A percentile compares a stretch with the other conserved stretches of the same genome.
Evolutionary conservation across 2,888 invertebrate species (phyloP).

Genomic region (Drosophila maculinotata): DNA sequence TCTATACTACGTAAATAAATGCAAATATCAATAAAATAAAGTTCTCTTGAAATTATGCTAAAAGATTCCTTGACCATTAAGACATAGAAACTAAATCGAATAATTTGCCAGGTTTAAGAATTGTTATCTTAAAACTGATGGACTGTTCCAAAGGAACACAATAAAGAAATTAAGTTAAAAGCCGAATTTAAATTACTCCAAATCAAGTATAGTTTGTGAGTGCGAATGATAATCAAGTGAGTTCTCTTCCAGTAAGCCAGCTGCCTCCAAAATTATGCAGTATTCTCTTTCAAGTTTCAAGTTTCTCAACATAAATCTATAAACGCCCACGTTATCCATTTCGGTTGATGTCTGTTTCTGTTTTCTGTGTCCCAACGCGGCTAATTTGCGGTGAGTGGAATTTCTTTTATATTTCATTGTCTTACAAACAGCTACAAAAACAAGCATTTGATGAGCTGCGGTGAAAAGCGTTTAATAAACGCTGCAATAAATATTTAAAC

Average conservation of each 20-base stretch:
- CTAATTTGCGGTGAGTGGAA: constrained; percentile 60
- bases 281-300: constrained; percentile 29
- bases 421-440: constrained; percentile 10
- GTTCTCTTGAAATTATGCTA: too few species aligned
- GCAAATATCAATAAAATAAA: too few species aligned
- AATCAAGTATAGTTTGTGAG: background rate
- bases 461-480: constrained; percentile 74
- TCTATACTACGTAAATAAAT: too few species aligned
- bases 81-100: too few species aligned
- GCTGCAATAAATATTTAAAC: constrained; percentile 69
- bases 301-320: constrained; percentile 56
- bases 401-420: constrained; percentile 55
- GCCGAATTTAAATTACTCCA: too few species aligned
- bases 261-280: constrained; percentile 15
- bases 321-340: constrained; percentile 55
- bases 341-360: constrained; percentile 14
- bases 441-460: constrained; percentile 51
- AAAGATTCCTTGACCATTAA: too few species aligned
- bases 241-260: constrained; percentile 8
- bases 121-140: too few species aligned
- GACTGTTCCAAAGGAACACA: too few species aligned
- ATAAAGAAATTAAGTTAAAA: too few species aligned
- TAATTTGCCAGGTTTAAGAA: too few species aligned
- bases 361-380: constrained; percentile 15
- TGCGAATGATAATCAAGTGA: constrained; percentile 48